phyloP scores from a whole-genome alignment of 1,140 invertebrate species.

The Cyclargus thomasi region DNA sequence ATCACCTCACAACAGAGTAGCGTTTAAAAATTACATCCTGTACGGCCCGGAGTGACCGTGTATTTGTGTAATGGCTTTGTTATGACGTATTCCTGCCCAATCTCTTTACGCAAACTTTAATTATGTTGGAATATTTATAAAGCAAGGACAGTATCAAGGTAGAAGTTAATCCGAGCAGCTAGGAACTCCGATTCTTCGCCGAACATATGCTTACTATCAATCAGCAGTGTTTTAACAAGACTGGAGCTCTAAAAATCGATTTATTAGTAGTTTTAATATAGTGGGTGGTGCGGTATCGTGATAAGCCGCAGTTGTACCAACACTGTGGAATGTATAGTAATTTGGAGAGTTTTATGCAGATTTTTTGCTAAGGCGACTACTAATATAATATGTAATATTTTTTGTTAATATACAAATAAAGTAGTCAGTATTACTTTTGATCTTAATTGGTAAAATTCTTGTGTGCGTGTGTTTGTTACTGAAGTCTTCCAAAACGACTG shows the following conservation, averaged over 20 bases:
- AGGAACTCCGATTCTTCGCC: neutral
- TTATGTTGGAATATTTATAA: conserved; percentile 16
- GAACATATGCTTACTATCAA: conserved; percentile 15
- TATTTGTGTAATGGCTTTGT: conserved; percentile 9
- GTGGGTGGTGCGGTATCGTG: neutral
- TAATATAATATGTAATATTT: too few species aligned
- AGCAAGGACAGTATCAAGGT: conserved; percentile 13
- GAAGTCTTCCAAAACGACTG: too few species aligned
- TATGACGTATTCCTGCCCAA: conserved; percentile 4
- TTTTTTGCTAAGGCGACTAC: too few species aligned
- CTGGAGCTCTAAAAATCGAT: conserved; percentile 16
- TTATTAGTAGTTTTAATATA: conserved; percentile 14
- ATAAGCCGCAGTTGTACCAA: neutral
- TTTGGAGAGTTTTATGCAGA: too few species aligned
- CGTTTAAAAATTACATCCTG: conserved; percentile 3
- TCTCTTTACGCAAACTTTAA: conserved; percentile 9
- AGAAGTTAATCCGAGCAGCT: neutral
- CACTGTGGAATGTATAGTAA: neutral
- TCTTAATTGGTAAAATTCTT: too few species aligned
- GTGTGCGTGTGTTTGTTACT: too few species aligned
- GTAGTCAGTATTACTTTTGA: too few species aligned
- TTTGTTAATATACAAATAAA: too few species aligned
- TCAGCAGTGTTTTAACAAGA: conserved; percentile 8
- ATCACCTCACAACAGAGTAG: neutral
- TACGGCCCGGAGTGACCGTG: neutral